phyloP scores from a whole-genome alignment of 1,140 invertebrate species.

The Brachionus rotundiformis region DNA sequence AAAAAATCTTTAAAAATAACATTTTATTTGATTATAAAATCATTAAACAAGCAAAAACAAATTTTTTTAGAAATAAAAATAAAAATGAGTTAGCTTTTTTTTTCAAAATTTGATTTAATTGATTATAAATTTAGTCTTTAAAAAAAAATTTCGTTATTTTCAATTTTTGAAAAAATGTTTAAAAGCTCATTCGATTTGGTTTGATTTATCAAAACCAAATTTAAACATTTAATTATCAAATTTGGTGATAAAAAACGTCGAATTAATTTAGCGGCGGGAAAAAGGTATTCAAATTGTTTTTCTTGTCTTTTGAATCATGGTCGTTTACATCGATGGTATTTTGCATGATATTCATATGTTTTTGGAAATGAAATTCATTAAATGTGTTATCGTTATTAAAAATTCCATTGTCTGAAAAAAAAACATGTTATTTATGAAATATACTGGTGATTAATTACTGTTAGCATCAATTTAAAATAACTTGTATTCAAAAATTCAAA shows the following conservation, averaged over 20 bases:
- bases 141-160: neutral
- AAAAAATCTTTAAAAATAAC: neutral
- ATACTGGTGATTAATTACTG: neutral
- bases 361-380: constrained; percentile 46
- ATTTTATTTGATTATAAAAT: neutral
- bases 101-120: neutral
- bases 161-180: neutral
- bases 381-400: constrained; percentile 41
- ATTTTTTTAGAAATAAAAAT: constrained; percentile 27
- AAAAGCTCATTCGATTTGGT: neutral
- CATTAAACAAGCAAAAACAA: neutral
- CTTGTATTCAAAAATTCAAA: neutral
- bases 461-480: constrained; percentile 13
- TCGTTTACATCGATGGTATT: constrained; percentile 39
- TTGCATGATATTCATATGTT: constrained; percentile 45
- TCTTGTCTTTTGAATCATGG: constrained; percentile 26
- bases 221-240: constrained; percentile 5
- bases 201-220: neutral
- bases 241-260: neutral
- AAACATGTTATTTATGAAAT: neutral
- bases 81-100: neutral
- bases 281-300: constrained; percentile 46
- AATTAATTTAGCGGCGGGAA: constrained; percentile 45
- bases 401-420: constrained; percentile 15
- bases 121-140: neutral